Evolutionary conservation across 2,888 invertebrate genomes (phyloP).

Genomic region (Hesperia comma): DNA sequence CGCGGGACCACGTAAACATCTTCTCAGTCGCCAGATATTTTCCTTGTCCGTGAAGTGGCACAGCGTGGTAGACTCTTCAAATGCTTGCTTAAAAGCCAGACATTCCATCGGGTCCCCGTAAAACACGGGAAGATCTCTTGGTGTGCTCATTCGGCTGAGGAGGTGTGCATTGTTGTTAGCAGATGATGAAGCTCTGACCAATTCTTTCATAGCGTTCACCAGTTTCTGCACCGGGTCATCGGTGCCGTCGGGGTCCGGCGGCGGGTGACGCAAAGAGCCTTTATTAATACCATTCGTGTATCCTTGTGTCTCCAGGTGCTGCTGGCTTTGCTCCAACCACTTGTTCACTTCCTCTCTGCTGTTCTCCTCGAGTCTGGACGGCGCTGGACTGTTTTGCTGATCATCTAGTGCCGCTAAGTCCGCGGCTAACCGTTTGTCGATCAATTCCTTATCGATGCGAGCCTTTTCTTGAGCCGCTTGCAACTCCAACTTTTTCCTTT

Average conservation of each 20-base stretch:
- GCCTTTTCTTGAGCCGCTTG: slow-evolving; percentile 13
- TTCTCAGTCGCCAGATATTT: slow-evolving; percentile 46
- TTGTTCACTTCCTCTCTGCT: background rate
- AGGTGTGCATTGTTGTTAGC: slow-evolving; percentile 22
- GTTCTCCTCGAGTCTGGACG: background rate
- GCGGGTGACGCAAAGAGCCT: slow-evolving; percentile 1
- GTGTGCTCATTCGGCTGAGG: slow-evolving; percentile 41
- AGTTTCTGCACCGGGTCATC: slow-evolving; percentile 34
- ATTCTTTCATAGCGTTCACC: slow-evolving; percentile 38
- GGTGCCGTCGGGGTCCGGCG: slow-evolving; percentile 6
- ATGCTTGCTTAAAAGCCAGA: slow-evolving; percentile 45
- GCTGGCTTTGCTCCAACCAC: background rate
- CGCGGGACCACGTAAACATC: slow-evolving; percentile 44
- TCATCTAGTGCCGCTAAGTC: slow-evolving; percentile 8
- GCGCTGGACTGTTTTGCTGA: background rate
- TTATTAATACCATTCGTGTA: background rate
- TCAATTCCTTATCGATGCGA: slow-evolving; percentile 6
- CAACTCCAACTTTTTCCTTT: background rate
- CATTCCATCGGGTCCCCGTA: slow-evolving; percentile 48
- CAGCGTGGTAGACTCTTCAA: slow-evolving; percentile 42
- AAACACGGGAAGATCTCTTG: slow-evolving; percentile 43
- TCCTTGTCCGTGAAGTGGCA: slow-evolving; percentile 44
- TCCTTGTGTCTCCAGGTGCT: background rate
- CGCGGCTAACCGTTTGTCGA: background rate
- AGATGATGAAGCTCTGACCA: slow-evolving; percentile 12